Percentiles rank a stretch among this genome's conserved stretches.
phyloP scores from a whole-genome alignment of 2,888 invertebrate genomes.

The Anticlea derivata region DNA sequence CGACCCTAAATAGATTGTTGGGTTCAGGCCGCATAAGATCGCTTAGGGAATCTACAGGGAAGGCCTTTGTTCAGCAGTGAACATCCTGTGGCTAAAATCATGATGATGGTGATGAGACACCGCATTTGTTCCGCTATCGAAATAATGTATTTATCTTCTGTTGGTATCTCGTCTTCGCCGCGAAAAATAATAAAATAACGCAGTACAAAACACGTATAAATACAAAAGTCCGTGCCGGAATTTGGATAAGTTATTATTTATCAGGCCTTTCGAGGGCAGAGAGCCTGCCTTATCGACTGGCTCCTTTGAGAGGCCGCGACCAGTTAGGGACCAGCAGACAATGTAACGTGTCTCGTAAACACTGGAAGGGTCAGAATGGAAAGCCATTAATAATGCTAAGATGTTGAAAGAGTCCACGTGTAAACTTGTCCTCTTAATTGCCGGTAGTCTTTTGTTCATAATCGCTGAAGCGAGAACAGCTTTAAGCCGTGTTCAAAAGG shows the following conservation, averaged over 20 bases:
- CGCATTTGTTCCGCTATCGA: background rate
- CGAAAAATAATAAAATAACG: background rate
- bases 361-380: slow-evolving; percentile 11
- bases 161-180: background rate
- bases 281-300: slow-evolving; percentile 50
- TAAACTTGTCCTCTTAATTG: background rate
- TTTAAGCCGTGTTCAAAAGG: too few species aligned
- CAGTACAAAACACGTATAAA: slow-evolving; percentile 11
- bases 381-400: slow-evolving; percentile 3
- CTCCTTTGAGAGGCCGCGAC: slow-evolving; percentile 46
- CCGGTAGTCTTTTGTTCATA: background rate
- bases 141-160: background rate
- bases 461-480: too few species aligned
- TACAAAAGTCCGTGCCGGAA: slow-evolving; percentile 36
- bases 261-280: slow-evolving; percentile 51
- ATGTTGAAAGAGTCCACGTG: background rate
- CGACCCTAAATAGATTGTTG: too few species aligned
- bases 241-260: slow-evolving; percentile 58
- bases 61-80: too few species aligned
- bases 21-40: too few species aligned
- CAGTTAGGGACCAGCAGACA: slow-evolving; percentile 41
- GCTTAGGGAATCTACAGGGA: too few species aligned
- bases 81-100: too few species aligned
- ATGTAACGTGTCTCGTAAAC: slow-evolving; percentile 23
- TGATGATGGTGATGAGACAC: too few species aligned